Evolutionary conservation across 2,113 vertebrate species (phyloP).

Genomic region (Apodemus sylvaticus): DNA sequence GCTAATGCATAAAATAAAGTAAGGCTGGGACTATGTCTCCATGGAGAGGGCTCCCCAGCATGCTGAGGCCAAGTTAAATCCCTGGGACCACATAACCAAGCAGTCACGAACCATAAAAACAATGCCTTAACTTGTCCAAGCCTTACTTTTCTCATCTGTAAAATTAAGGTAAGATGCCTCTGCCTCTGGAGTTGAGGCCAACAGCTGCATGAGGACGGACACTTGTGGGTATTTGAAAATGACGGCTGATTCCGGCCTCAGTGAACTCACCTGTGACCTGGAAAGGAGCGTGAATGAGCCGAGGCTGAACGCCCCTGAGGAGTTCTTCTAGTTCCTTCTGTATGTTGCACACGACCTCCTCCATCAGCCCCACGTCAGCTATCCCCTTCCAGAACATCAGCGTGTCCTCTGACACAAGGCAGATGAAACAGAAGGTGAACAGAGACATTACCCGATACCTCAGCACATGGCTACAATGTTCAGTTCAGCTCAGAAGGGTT

Average conservation of each 20-base stretch:
- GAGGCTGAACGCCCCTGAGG: conserved; percentile 90
- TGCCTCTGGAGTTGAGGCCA: neutral
- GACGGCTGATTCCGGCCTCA: neutral
- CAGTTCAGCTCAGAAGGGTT: conserved; percentile 16
- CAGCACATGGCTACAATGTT: neutral
- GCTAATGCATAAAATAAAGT: neutral
- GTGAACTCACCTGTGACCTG: conserved; percentile 90
- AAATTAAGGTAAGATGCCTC: neutral
- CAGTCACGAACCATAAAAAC: neutral
- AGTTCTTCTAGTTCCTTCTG: conserved; percentile 93
- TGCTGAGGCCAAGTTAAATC: neutral
- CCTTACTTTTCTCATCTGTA: conserved; percentile 47
- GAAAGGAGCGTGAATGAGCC: conserved; percentile 89
- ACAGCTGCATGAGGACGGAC: neutral
- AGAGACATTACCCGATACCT: neutral
- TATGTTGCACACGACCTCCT: conserved; percentile 94
- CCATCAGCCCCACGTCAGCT: conserved; percentile 94
- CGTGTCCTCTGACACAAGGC: conserved; percentile 87
- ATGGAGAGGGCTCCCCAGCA: neutral
- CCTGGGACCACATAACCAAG: neutral
- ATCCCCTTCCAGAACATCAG: conserved; percentile 95
- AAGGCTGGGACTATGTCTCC: neutral
- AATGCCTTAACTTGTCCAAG: neutral
- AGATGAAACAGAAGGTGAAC: conserved; percentile 62
- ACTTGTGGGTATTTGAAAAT: neutral